These are phyloP conservation scores for Eulemur macaco DNA, from an alignment of 2,113 vertebrate species.

Conservation along the genomic window DNA sequence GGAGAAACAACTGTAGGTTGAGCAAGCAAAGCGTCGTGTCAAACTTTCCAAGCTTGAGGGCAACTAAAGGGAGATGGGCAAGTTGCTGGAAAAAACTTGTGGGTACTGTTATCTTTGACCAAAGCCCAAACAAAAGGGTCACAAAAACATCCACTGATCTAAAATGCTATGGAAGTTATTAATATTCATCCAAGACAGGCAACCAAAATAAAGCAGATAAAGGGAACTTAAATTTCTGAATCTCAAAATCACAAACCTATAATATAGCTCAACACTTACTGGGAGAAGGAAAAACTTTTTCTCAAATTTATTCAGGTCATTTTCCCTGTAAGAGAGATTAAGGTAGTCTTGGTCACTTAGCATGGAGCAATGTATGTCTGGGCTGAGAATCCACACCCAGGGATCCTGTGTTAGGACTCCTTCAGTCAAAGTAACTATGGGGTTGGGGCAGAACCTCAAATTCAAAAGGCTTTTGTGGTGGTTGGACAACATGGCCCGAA, in stretches of 20 bases:
- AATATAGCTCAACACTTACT: not conserved
- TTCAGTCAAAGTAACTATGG: not conserved
- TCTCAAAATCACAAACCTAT: not conserved
- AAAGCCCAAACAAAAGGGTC: not conserved
- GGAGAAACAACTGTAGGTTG: not conserved
- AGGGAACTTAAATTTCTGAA: not conserved
- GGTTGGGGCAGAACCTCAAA: not conserved
- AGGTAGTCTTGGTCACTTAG: not conserved
- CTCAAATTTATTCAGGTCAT: not conserved
- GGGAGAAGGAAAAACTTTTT: not conserved
- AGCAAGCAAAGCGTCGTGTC: not conserved
- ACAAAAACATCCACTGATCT: not conserved
- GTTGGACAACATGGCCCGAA: not conserved
- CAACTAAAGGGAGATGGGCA: not conserved
- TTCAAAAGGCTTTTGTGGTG: not conserved
- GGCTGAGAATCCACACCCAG: not conserved
- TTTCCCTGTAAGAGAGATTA: not conserved
- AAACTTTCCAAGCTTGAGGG: conserved; percentile 31
- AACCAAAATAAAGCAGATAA: not conserved
- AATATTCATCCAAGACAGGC: conserved; percentile 1
- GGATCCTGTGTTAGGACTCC: not conserved
- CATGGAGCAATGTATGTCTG: not conserved
- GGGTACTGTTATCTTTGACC: not conserved
- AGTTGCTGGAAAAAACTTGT: not conserved
- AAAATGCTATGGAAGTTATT: not conserved